A percentile compares a stretch with the other conserved stretches of the same genome.
These are phyloP conservation scores for Mastomys coucha DNA, from an alignment of 2,113 vertebrate genomes.

Conservation along the genomic window DNA sequence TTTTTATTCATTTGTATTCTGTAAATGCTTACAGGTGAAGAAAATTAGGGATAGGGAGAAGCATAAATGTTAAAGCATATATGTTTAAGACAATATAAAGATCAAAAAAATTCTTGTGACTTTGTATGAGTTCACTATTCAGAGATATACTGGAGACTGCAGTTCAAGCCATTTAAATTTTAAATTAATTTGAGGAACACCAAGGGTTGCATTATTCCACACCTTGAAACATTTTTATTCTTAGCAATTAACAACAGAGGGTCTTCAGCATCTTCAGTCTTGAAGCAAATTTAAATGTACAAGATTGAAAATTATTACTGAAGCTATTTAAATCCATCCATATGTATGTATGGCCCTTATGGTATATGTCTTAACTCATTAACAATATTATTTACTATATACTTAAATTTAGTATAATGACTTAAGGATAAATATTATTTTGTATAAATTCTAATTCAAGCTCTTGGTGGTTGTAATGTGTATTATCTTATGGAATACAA, in stretches of 20 bases:
- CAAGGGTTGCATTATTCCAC: background rate
- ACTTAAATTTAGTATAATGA: background rate
- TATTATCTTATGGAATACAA: background rate
- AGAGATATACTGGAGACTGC: background rate
- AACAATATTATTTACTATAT: background rate
- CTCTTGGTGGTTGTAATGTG: too few relatives aligned
- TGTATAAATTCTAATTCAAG: background rate
- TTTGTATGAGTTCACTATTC: background rate
- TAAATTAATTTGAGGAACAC: background rate
- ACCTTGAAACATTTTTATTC: background rate
- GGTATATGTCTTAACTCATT: background rate
- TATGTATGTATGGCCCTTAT: background rate
- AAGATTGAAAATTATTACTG: background rate
- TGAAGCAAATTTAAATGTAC: background rate
- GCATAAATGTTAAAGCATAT: background rate
- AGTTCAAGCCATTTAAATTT: background rate
- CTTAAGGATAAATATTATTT: background rate
- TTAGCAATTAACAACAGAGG: background rate
- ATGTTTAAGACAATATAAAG: background rate
- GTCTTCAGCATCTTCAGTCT: background rate
- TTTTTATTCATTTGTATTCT: background rate
- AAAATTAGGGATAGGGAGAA: background rate
- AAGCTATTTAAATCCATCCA: background rate
- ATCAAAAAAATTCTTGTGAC: background rate
- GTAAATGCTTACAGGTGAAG: background rate